A percentile compares a stretch with the other conserved stretches of the same genome.
Conservation (phyloP, 2,113 vertebrate genomes). For the Antidorcas marsupialis region DNA sequence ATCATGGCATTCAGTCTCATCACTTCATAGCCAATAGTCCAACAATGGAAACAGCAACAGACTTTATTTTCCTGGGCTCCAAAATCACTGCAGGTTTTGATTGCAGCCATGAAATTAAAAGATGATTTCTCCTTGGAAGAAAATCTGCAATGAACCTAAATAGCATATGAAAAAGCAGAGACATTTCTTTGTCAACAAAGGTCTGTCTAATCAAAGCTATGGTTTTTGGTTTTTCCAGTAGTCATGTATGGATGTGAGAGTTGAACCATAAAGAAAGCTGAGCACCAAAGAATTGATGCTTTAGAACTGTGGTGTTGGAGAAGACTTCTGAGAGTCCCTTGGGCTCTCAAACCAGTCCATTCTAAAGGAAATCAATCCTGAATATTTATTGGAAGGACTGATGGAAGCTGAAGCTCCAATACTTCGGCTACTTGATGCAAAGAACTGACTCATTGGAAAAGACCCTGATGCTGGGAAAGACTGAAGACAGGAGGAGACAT, state of each 20-base stretch:
- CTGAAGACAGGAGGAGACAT: neutral
- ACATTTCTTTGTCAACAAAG: neutral
- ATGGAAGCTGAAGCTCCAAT: neutral
- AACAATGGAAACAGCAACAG: neutral
- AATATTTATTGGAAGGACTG: neutral
- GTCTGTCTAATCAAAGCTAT: neutral
- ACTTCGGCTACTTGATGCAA: neutral
- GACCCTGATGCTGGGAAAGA: neutral
- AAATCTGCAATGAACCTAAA: neutral
- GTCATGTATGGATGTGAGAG: neutral
- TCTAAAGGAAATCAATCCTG: neutral
- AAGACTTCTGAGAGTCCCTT: neutral
- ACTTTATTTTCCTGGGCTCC: neutral
- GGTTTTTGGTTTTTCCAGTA: neutral
- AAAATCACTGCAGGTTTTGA: neutral
- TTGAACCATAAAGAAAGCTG: neutral
- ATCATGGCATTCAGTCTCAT: neutral
- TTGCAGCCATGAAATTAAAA: neutral
- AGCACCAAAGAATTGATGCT: neutral
- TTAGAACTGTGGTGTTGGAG: neutral
- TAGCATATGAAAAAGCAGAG: neutral
- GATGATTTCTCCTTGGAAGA: neutral
- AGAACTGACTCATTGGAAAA: neutral
- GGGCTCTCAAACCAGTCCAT: neutral
- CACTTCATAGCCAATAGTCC: neutral